phyloP scores from a whole-genome alignment of 2,113 vertebrate genomes.

The Petrocephalus zakoni region DNA sequence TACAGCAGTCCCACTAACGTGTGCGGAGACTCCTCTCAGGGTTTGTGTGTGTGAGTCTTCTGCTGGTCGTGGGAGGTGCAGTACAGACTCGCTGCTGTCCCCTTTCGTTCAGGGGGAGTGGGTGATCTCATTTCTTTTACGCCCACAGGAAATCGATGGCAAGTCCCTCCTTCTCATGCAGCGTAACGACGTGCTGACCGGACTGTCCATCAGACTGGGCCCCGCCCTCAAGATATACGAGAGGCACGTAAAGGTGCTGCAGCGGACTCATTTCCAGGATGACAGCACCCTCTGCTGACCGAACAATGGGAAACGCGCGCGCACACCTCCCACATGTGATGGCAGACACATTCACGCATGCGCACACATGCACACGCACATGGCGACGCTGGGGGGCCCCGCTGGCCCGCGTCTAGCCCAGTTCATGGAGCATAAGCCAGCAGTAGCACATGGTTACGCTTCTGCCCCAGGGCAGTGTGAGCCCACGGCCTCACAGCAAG shows the following conservation, averaged over 20 bases:
- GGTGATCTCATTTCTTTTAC: not conserved
- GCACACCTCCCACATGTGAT: not conserved
- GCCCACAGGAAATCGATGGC: constrained; percentile 75
- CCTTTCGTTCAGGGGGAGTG: not conserved
- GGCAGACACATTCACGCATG: constrained; percentile 26
- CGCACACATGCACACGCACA: constrained; percentile 15
- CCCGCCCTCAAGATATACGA: constrained; percentile 85
- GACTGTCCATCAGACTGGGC: constrained; percentile 77
- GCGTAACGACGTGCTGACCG: constrained; percentile 77
- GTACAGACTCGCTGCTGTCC: not conserved
- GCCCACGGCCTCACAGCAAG: not conserved
- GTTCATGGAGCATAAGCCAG: not conserved
- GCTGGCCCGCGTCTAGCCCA: not conserved
- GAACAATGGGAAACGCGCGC: constrained; percentile 1
- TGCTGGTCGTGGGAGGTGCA: not conserved
- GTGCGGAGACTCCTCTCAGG: not conserved
- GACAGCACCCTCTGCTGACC: constrained; percentile 59
- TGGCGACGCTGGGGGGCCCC: not conserved
- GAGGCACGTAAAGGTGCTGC: constrained; percentile 77
- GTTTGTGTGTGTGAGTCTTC: not conserved
- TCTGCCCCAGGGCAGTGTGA: not conserved
- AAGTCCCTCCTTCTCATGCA: constrained; percentile 84
- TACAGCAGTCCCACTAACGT: not conserved
- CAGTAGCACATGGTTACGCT: not conserved
- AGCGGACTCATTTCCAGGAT: constrained; percentile 79